Evolutionary conservation across 2,888 invertebrate species (phyloP).

Genomic region (Eucera pruinosa): DNA sequence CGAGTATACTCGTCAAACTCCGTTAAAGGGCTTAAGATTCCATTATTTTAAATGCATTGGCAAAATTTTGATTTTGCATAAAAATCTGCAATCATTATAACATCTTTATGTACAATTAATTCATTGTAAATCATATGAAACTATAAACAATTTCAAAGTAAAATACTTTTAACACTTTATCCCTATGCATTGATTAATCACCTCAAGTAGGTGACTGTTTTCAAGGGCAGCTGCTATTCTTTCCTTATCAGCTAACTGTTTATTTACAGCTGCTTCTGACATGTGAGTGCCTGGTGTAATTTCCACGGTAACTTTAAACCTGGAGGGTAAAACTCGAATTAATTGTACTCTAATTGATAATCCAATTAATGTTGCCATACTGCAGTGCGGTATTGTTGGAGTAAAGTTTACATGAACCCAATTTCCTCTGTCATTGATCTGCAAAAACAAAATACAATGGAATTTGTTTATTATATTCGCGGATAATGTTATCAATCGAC

Average conservation of each 20-base stretch:
- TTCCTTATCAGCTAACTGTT: constrained; percentile 99
- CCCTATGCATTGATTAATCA: constrained; percentile 96
- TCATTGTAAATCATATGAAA: not conserved
- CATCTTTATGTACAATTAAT: not conserved
- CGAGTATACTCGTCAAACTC: no score
- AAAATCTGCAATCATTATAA: no score
- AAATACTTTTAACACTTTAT: constrained; percentile 37
- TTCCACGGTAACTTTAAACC: constrained; percentile 94
- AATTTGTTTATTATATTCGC: no score
- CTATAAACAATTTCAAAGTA: not conserved
- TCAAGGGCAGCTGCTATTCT: constrained; percentile 98
- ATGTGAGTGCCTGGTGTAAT: constrained; percentile 97
- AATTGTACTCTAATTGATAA: constrained; percentile 97
- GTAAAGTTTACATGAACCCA: constrained; percentile 93
- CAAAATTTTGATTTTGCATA: no score
- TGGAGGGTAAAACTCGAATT: constrained; percentile 91
- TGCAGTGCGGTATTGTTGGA: constrained; percentile 99
- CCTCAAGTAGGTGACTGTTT: constrained; percentile 94
- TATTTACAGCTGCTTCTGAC: constrained; percentile 97
- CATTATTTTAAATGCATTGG: no score
- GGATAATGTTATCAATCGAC: no score
- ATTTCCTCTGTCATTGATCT: constrained; percentile 91
- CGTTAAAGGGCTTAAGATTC: no score
- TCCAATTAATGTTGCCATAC: constrained; percentile 98
- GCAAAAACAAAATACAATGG: constrained; percentile 52